Evolutionary conservation across 2,888 invertebrate genomes (phyloP).

Genomic region (Amphipyra berbera): DNA sequence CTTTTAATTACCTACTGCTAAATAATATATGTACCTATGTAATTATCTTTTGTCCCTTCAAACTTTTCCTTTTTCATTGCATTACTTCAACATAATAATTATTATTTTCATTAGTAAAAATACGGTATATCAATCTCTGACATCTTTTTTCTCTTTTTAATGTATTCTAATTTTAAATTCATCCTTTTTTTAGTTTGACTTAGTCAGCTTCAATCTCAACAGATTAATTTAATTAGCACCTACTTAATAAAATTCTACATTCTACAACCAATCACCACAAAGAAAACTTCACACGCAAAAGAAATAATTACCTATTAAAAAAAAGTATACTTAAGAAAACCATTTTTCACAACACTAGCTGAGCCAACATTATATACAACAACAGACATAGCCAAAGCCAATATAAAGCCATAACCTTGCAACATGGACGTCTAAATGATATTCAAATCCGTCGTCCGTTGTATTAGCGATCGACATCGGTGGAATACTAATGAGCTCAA

Average conservation of each 20-base stretch:
- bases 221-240: no score
- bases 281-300: no score
- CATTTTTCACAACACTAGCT: constrained; percentile 11
- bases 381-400: constrained; percentile 13
- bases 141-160: no score
- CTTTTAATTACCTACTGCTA: constrained; percentile 21
- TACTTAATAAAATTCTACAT: no score
- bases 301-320: neutral
- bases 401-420: constrained; percentile 45
- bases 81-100: no score
- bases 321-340: neutral
- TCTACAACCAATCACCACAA: no score
- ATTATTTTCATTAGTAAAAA: no score
- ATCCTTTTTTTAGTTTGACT: no score
- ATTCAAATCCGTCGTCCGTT: constrained; percentile 63
- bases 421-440: constrained; percentile 45
- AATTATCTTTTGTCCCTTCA: neutral
- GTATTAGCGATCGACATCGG: constrained; percentile 71
- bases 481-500: constrained; percentile 72
- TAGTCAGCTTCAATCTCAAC: no score
- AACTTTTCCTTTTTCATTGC: neutral
- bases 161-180: no score
- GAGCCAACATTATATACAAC: neutral
- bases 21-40: constrained; percentile 19
- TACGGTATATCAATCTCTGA: no score